Evolutionary conservation across 2,797 vertebrate genomes (phyloP), one percentile per base, ranked within the genome.

Genomic region (Pelodytes ibericus): DNA sequence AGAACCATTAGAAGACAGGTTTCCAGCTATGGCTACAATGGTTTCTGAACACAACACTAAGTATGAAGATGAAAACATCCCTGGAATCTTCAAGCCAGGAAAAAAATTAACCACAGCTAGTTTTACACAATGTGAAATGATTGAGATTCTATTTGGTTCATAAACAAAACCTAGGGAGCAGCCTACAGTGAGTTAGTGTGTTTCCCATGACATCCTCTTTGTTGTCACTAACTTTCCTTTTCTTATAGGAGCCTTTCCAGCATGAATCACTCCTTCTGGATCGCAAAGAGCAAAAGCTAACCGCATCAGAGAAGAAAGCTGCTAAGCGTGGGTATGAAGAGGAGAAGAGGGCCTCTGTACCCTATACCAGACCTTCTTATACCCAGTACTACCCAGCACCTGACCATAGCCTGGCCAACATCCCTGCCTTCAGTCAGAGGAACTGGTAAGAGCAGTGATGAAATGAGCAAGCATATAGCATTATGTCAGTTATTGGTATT

Each of bases 281-380:
- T 87, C 93, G 96, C 56, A 98, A 97, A 87, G 98, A 99, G 80
- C 94, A 96, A n/a, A 99, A 97, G 87, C 88, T 99, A 82, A 99
- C 98, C 83, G 96, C 96, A 91, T 97, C 98, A 41, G 98, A 99
- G 91, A 99, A 99, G 89, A 95, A 96, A 86, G 97, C 97, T 4
- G 98, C 98, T 60, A 99, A 99, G 88, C 99, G 98, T 77, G 95
- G 97, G 87, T 99, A 99, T 0, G 97, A 99, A 88, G 98, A 99
- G 74, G 98, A 99, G 86, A 99, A 99, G 73, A 92, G 98, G 72
- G 98, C 98, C 0, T 98, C 95, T 0, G 94, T 99, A 66, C 97
- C 98, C 6, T 99, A 99, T 80, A 95, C 96, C 22, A 94, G 97
- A 22, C 96, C 97, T 0, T 99, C 96, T 0, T 99, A 99, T 1